Base-by-base conservation (phyloP, 2,797 vertebrate genomes). In the Esox masquinongy region DNA sequence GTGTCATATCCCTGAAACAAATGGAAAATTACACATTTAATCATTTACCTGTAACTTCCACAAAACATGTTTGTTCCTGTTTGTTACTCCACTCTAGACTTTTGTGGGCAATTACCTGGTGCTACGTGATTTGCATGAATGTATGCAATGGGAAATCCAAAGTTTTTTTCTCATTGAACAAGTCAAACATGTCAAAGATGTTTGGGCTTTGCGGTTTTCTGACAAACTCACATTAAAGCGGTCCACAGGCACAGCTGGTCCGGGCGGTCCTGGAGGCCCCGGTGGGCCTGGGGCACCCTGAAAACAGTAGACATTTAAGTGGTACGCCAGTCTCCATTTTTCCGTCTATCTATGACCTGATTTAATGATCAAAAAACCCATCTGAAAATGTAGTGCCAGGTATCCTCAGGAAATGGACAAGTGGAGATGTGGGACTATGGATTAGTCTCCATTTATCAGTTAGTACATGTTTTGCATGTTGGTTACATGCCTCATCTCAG, bases 221-320 rank as follows among this genome's bases (percentile, higher is more conserved):
- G 7, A 12, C 73, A 3, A 22, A 93, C 93, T 92, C 80, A 95
- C 94, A 68, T 77, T 86, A 72, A 93, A 93, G 79, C 96, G 87
- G 89, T 94, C 91, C 2, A 88, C 34, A 68, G 87, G 79, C 73
- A 87, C 77, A 2, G 93, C 77, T 0, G 92, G 91, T 29, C 93
- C 97, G 3, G 95, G 88, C 1, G 87, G 93, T 5, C 96, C 95
- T 0, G 96, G 93, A 0, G 91, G 95, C 0, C 96, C 96, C 39
- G 91, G 89, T 36, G 82, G 67, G 14, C 71, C 71, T 0, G 93
- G 91, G 2, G 82, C 88, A 1, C 96, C 96, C 95, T 96, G 80
- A 0, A 26, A 15, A 77, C 19, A 75, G 70, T 4, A 56, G 9
- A 19, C 36, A 49, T 49, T 59, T 14, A 68, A 47, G 43, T 47